Percentiles rank a stretch among this genome's conserved stretches.
Evolutionary conservation across 35 echinoderm and acorn worm genomes (phyloP).

Genomic region (Ophioderma brevispina): DNA sequence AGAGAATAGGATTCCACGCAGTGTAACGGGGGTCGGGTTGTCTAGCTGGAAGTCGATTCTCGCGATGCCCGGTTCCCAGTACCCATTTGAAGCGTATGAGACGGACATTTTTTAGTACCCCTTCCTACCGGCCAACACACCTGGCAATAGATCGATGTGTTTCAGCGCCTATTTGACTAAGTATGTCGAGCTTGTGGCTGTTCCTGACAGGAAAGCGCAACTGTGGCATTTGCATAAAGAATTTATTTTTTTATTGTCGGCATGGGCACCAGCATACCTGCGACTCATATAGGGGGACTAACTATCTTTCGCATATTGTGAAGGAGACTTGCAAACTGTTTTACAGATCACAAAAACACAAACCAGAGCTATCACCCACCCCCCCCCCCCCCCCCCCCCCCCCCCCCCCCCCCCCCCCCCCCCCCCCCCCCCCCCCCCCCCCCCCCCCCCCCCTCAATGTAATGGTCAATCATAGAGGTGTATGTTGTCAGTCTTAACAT

Average conservation of each 20-base stretch:
- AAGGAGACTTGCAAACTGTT: slow-evolving; percentile 39
- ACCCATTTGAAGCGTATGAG: too few relatives aligned
- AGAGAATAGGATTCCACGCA: too few relatives aligned
- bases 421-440: too few relatives aligned
- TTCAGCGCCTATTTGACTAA: neutral
- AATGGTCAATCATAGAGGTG: neutral
- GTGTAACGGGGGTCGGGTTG: too few relatives aligned
- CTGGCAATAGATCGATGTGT: neutral
- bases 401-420: too few relatives aligned
- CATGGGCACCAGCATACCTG: slow-evolving; percentile 45
- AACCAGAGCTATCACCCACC: slow-evolving; percentile 60
- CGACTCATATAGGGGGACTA: slow-evolving; percentile 49
- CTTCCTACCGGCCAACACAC: slow-evolving; percentile 14
- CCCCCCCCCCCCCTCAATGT: too few relatives aligned
- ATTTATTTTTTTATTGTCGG: slow-evolving; percentile 53
- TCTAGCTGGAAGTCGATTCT: too few relatives aligned
- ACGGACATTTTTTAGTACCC: slow-evolving; percentile 57
- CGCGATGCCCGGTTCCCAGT: too few relatives aligned
- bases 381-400: too few relatives aligned
- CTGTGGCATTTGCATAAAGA: slow-evolving; percentile 39
- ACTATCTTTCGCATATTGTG: slow-evolving; percentile 53
- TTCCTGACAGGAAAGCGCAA: slow-evolving; percentile 35
- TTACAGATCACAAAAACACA: slow-evolving; percentile 44
- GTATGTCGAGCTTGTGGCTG: neutral
- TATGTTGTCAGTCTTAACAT: slow-evolving; percentile 22